Conservation (phyloP, 2,113 vertebrate genomes). For the Bubo bubo region DNA sequence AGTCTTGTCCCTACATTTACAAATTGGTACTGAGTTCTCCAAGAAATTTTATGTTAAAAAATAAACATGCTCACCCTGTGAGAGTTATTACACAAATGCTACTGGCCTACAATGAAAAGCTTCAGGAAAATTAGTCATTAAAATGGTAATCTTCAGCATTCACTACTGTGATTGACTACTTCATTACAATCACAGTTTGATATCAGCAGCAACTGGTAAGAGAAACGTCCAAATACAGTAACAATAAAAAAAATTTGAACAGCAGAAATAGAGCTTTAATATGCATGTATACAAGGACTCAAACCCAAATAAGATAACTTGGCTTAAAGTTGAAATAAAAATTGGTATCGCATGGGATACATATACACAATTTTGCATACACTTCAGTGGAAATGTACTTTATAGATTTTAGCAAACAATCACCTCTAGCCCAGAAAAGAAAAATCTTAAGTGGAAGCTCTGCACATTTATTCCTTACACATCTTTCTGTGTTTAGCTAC, state of each 20-base stretch:
- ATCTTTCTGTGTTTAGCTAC: background rate
- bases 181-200: slow-evolving; percentile 62
- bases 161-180: slow-evolving; percentile 31
- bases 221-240: background rate
- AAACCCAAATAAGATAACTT: background rate
- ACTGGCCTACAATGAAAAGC: background rate
- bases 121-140: slow-evolving; percentile 38
- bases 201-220: background rate
- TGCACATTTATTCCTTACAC: background rate
- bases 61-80: background rate
- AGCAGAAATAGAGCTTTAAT: background rate
- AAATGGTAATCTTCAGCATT: slow-evolving; percentile 28
- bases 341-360: background rate
- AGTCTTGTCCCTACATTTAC: background rate
- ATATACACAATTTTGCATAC: background rate
- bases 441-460: background rate
- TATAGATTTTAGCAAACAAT: background rate
- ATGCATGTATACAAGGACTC: background rate
- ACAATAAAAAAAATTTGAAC: background rate
- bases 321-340: background rate
- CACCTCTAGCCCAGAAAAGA: background rate
- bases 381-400: background rate
- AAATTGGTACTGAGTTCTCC: background rate
- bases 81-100: slow-evolving; percentile 8
- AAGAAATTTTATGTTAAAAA: background rate